Evolutionary conservation across 2,888 invertebrate species (phyloP), one percentile per base, ranked within the genome.

Genomic region (Onchidella celtica): DNA sequence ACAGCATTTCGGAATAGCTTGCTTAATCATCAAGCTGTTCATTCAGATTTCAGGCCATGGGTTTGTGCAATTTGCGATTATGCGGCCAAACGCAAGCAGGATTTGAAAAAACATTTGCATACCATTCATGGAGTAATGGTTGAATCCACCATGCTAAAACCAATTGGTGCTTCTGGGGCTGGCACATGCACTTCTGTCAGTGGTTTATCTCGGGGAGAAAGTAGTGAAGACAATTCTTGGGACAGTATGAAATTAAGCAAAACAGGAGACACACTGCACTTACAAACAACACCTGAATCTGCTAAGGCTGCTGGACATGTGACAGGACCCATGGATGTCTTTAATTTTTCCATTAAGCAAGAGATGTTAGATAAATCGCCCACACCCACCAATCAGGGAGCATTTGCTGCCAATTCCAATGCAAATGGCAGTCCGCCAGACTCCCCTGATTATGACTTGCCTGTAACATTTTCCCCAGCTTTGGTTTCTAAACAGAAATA

Each of bases 81-180:
- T 66, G 86, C 86, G 9, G 86, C 86, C n/a, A 86, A 86, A 57
- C 70, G 86, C 24, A 86, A 86, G 34, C 84, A 85, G 36, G 86
- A 86, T 70, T 69, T 86, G 63, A 86, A 86, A 61, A 86, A 86
- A 61, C 86, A 86, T 36, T 40, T 86, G 40, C 85, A 85, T 63
- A 80, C 84, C 1, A 84, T 84, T 59, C 86, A 85, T 59, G 83
- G 84, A 17, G 59, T 85, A 79, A 77, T 85, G 66, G 81, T 81
- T 2, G 83, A 85, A n/a, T 85, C 84, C n/a, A 63, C 83, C 21
- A 73, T 75, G 66, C 38, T 81, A n/a, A 70, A 66, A 29, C 80
- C 82, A 4, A 74, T 81, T 11, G 79, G 57, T 1, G 17, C 47
- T 1, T 55, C 68, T 24, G 29, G 27, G 1, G 11, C 27, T 14